A percentile compares a stretch with the other conserved stretches of the same genome.
Conservation (phyloP, 2,113 vertebrate genomes). For the Apus apus region DNA sequence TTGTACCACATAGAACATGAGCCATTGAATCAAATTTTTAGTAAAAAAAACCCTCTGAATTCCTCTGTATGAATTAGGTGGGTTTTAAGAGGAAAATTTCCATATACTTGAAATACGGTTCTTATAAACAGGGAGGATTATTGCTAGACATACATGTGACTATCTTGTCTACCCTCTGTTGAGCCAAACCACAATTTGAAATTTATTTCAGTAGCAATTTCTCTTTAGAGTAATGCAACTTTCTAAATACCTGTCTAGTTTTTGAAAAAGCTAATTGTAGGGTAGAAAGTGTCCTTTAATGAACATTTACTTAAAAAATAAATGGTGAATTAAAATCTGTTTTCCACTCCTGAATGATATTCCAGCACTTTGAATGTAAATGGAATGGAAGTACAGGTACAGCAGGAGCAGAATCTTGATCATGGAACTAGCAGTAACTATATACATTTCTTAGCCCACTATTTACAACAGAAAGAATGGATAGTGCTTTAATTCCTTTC, state of each 20-base stretch:
- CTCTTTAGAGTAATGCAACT: background rate
- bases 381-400: background rate
- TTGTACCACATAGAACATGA: background rate
- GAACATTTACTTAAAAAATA: background rate
- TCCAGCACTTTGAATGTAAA: background rate
- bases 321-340: background rate
- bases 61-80: background rate
- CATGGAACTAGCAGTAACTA: background rate
- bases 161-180: background rate
- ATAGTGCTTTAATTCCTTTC: background rate
- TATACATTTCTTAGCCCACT: background rate
- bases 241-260: background rate
- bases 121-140: background rate
- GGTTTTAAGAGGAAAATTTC: background rate
- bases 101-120: background rate
- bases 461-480: background rate
- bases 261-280: background rate
- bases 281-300: background rate
- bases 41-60: background rate
- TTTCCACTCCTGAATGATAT: background rate
- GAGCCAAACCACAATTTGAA: background rate
- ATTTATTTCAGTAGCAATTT: background rate
- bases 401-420: fast-evolving
- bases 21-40: background rate
- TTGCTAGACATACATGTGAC: background rate